phyloP scores from a whole-genome alignment of 2,888 invertebrate species.

The Teinopalpus imperialis region DNA sequence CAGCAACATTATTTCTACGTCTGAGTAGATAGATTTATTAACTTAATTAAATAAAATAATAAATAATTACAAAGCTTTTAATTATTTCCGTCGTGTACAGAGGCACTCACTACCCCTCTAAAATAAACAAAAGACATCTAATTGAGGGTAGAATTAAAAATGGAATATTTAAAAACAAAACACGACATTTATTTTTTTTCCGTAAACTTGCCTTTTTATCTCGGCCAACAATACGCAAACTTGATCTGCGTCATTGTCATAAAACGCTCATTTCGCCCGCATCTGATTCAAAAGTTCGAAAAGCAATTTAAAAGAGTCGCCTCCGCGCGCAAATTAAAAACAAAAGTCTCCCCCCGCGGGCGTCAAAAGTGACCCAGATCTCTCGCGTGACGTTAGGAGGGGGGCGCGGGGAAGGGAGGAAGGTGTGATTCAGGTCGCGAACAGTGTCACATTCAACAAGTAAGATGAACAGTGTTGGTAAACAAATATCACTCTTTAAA shows the following conservation, averaged over 20 bases:
- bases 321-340: conserved; percentile 16
- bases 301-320: conserved; percentile 22
- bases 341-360: conserved; percentile 6
- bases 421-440: conserved; percentile 8
- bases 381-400: neutral
- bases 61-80: no score
- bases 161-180: no score
- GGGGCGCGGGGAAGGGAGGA: neutral
- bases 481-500: conserved; percentile 13
- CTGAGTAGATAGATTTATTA: no score
- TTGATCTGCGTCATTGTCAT: conserved; percentile 3
- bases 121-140: no score
- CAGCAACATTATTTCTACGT: no score
- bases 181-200: no score
- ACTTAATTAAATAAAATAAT: no score
- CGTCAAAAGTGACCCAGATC: conserved; percentile 13
- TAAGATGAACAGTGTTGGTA: conserved; percentile 13
- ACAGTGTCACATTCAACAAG: conserved; percentile 20
- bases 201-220: neutral
- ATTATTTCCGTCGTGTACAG: no score
- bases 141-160: no score
- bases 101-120: no score
- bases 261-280: conserved; percentile 6
- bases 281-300: conserved; percentile 19
- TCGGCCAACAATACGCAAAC: neutral